Percentiles rank a stretch among this genome's conserved stretches.
phyloP scores from a whole-genome alignment of 2,888 invertebrate species.

The Ichneumoninae sp. region DNA sequence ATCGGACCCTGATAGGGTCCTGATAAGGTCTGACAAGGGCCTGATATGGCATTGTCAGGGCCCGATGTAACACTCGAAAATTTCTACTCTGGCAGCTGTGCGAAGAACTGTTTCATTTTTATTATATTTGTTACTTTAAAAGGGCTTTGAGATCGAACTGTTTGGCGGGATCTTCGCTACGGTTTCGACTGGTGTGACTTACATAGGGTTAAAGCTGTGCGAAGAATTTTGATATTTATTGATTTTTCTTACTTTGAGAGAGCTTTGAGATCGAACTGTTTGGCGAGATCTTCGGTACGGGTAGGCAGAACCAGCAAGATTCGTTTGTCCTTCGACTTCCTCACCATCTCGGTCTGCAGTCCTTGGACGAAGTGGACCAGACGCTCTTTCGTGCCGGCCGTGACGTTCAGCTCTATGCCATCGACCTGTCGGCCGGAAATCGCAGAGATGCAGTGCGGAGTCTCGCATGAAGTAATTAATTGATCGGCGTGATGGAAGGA shows the following conservation, averaged over 20 bases:
- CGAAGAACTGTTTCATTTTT: neutral
- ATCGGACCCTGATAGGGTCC: too few relatives aligned
- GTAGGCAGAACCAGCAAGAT: conserved; percentile 88
- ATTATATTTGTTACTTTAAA: conserved; percentile 85
- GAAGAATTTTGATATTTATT: conserved; percentile 1
- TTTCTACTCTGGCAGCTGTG: too few relatives aligned
- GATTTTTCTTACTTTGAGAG: conserved; percentile 86
- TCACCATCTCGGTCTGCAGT: conserved; percentile 80
- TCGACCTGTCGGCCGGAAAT: conserved; percentile 82
- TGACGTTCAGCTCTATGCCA: conserved; percentile 87
- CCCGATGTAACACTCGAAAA: too few relatives aligned
- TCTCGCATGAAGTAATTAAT: conserved; percentile 30
- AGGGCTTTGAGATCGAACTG: conserved; percentile 77
- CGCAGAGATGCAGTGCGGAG: conserved; percentile 6
- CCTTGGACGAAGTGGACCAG: conserved; percentile 85
- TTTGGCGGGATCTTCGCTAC: conserved; percentile 85
- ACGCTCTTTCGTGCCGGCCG: conserved; percentile 85
- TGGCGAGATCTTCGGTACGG: conserved; percentile 88
- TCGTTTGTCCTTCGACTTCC: conserved; percentile 85
- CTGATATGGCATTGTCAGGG: too few relatives aligned
- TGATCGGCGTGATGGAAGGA: conserved; percentile 37
- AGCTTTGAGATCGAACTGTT: conserved; percentile 89
- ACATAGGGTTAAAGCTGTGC: neutral
- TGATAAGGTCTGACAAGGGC: too few relatives aligned
- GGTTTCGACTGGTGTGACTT: conserved; percentile 61